Conservation (phyloP, 2,888 invertebrate species). For the Temnothorax rugatulus region DNA sequence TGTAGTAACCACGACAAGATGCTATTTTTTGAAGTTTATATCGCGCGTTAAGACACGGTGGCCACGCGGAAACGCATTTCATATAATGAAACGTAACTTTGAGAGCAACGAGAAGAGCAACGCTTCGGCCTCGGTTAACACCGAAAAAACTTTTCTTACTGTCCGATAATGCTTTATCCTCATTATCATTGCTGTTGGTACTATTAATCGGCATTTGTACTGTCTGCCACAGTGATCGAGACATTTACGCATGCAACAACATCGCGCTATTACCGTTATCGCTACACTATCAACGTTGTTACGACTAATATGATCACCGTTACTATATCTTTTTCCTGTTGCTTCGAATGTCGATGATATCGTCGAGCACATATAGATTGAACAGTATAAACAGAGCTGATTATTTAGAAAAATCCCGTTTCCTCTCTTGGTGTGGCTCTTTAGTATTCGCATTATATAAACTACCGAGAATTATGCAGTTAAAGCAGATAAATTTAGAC, state of each 20-base stretch:
- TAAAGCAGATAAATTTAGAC: slow-evolving; percentile 18
- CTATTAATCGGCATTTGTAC: slow-evolving; percentile 52
- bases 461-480: slow-evolving; percentile 22
- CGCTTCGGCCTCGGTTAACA: neutral
- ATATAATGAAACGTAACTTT: neutral
- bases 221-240: slow-evolving; percentile 47
- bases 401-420: slow-evolving; percentile 10
- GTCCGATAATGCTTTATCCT: slow-evolving; percentile 32
- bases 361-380: neutral
- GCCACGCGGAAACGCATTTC: neutral
- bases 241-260: slow-evolving; percentile 18
- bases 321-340: slow-evolving; percentile 9
- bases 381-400: slow-evolving; percentile 28
- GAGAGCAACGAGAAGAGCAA: neutral
- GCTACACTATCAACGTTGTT: slow-evolving; percentile 18
- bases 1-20: neutral
- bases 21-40: slow-evolving; percentile 58
- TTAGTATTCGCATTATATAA: slow-evolving; percentile 27
- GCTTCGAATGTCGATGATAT: slow-evolving; percentile 12
- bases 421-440: neutral
- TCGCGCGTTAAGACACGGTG: slow-evolving; percentile 52
- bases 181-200: slow-evolving; percentile 41
- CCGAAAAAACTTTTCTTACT: slow-evolving; percentile 19
- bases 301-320: slow-evolving; percentile 37
- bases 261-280: slow-evolving; percentile 42